phyloP scores from a whole-genome alignment of 1,140 invertebrate genomes.

The Nasonia vitripennis region DNA sequence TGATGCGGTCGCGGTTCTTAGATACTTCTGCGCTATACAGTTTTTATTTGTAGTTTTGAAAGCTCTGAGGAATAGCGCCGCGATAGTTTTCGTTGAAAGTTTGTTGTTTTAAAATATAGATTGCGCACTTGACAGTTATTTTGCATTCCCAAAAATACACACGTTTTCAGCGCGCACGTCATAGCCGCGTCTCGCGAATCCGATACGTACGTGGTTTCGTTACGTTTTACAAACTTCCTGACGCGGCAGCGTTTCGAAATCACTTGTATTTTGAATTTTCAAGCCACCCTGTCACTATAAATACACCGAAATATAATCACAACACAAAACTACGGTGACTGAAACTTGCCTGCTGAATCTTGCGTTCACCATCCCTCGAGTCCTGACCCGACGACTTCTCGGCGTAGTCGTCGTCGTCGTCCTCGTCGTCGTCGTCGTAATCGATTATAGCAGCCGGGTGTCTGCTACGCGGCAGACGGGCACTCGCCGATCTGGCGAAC shows the following conservation, averaged over 20 bases:
- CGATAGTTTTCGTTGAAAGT: too few species aligned
- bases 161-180: not conserved
- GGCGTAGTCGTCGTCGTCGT: slow-evolving; percentile 66
- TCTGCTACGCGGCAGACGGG: slow-evolving; percentile 81
- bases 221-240: not conserved
- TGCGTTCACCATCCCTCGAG: slow-evolving; percentile 80
- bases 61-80: too few species aligned
- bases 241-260: not conserved
- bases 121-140: not conserved
- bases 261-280: not conserved
- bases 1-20: too few species aligned
- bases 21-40: too few species aligned
- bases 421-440: slow-evolving; percentile 67
- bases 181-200: not conserved
- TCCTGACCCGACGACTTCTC: slow-evolving; percentile 68
- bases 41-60: too few species aligned
- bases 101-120: too few species aligned
- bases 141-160: not conserved
- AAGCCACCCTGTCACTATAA: too few species aligned
- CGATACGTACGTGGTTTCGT: not conserved
- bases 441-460: slow-evolving; percentile 66
- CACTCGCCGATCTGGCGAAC: slow-evolving; percentile 86
- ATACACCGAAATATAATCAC: too few species aligned
- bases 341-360: slow-evolving; percentile 76
- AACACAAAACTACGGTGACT: too few species aligned